These are phyloP conservation scores for Seriola rivoliana DNA, from an alignment of 2,113 vertebrate genomes.

Conservation along the genomic window DNA sequence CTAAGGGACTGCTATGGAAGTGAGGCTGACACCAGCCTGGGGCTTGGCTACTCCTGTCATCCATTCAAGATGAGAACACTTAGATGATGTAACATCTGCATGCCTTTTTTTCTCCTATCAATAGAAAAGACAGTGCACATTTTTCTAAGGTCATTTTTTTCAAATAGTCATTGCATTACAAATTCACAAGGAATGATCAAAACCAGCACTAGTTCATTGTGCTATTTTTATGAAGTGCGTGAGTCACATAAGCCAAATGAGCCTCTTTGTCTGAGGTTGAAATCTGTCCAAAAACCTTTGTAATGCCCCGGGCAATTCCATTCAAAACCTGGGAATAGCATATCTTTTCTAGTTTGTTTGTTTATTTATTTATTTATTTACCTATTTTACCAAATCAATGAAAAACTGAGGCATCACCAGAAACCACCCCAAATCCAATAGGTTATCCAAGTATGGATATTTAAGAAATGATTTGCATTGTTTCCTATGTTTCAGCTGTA, in stretches of 20 bases:
- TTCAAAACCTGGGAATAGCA: constrained; percentile 7
- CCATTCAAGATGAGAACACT: constrained; percentile 31
- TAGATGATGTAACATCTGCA: constrained; percentile 23
- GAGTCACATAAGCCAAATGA: constrained; percentile 50
- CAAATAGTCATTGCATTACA: constrained; percentile 16
- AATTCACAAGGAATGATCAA: constrained; percentile 51
- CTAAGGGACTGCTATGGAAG: constrained; percentile 23
- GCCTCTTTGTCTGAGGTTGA: constrained; percentile 30
- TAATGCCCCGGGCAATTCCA: constrained; percentile 14
- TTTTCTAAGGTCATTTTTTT: constrained; percentile 16
- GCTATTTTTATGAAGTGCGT: constrained; percentile 45
- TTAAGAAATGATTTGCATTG: constrained; percentile 24
- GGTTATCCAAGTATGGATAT: neutral
- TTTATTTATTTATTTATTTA: neutral
- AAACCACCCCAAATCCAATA: constrained; percentile 6
- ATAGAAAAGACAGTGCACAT: neutral
- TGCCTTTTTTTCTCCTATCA: neutral
- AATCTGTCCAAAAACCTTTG: constrained; percentile 33
- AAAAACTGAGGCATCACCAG: neutral
- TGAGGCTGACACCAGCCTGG: constrained; percentile 27
- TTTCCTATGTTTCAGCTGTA: constrained; percentile 47
- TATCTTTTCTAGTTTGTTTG: neutral
- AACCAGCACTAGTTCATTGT: constrained; percentile 36
- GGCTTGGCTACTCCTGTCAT: constrained; percentile 20
- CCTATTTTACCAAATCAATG: neutral